Evolutionary conservation across 2,797 vertebrate species (phyloP).

Genomic region (Bovichtus variegatus): DNA sequence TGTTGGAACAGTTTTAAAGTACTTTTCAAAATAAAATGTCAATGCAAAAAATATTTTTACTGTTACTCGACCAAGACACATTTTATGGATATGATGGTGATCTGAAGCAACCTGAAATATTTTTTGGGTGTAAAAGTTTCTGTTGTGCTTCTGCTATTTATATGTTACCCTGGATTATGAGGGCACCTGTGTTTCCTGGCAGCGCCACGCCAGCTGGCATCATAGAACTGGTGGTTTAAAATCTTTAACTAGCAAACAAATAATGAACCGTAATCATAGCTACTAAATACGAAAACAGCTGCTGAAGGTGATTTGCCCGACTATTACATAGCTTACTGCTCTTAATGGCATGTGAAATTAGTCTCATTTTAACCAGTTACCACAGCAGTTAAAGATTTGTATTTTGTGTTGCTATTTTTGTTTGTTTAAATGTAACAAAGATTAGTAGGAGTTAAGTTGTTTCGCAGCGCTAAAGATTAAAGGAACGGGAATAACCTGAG

Average conservation of each 20-base stretch:
- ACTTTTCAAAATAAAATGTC: neutral
- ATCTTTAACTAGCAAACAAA: slow-evolving; percentile 34
- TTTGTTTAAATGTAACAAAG: slow-evolving; percentile 5
- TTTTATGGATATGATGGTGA: neutral
- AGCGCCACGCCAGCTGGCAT: slow-evolving; percentile 33
- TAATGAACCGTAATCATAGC: slow-evolving; percentile 41
- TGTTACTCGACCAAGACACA: neutral
- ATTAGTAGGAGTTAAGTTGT: neutral
- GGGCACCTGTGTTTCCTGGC: slow-evolving; percentile 51
- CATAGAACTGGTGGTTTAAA: slow-evolving; percentile 14
- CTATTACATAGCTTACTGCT: slow-evolving; percentile 11
- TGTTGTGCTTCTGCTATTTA: neutral
- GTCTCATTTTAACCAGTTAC: slow-evolving; percentile 4
- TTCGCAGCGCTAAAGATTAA: neutral
- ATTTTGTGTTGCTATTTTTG: slow-evolving; percentile 1
- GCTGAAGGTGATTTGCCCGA: slow-evolving; percentile 16
- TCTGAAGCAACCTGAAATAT: neutral
- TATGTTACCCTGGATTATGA: slow-evolving; percentile 32
- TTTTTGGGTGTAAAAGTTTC: neutral
- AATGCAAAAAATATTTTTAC: neutral
- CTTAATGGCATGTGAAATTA: slow-evolving; percentile 29
- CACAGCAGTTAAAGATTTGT: slow-evolving; percentile 7
- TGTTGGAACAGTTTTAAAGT: neutral
- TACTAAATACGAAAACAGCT: slow-evolving; percentile 34
- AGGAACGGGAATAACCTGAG: slow-evolving; percentile 17